phyloP scores from a whole-genome alignment of 2,797 vertebrate genomes.

The Novumbra hubbsi region DNA sequence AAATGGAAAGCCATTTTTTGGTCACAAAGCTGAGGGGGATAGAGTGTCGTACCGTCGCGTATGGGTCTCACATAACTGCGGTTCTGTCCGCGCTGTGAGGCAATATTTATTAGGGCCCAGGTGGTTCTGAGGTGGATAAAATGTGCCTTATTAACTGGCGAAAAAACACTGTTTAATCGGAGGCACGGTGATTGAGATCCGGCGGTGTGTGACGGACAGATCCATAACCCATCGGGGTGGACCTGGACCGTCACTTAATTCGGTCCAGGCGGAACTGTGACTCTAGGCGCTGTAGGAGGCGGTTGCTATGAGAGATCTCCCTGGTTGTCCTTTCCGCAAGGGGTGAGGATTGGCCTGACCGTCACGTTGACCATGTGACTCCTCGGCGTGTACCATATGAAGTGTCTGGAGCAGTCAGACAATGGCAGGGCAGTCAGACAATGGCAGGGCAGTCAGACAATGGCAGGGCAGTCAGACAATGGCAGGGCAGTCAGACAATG shows the following conservation, averaged over 20 bases:
- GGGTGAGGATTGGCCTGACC: conserved; percentile 41
- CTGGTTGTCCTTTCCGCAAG: conserved; percentile 13
- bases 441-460: conserved; percentile 18
- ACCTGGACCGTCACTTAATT: conserved; percentile 8
- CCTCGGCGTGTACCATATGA: conserved; percentile 55
- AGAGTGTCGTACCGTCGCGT: not conserved
- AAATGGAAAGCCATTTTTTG: conserved; percentile 20
- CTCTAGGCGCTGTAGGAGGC: too few species aligned
- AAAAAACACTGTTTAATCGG: conserved; percentile 23
- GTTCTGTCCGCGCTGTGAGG: not conserved
- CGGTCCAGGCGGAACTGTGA: too few species aligned
- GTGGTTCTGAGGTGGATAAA: conserved; percentile 11
- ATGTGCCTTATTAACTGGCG: conserved; percentile 23
- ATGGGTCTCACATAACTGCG: not conserved
- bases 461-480: too few species aligned
- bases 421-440: conserved; percentile 19
- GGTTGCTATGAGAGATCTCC: too few species aligned
- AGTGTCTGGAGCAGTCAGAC: conserved; percentile 34
- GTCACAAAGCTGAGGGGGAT: conserved; percentile 4
- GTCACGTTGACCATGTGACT: conserved; percentile 53
- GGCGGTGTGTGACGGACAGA: conserved; percentile 10
- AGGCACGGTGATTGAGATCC: conserved; percentile 21
- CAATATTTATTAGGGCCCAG: not conserved
- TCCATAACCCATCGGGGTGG: conserved; percentile 33
- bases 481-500: conserved; percentile 21